Percentiles rank a stretch among this genome's conserved stretches.
Evolutionary conservation across 2,888 invertebrate genomes (phyloP).

Genomic region (Molorchus minor): DNA sequence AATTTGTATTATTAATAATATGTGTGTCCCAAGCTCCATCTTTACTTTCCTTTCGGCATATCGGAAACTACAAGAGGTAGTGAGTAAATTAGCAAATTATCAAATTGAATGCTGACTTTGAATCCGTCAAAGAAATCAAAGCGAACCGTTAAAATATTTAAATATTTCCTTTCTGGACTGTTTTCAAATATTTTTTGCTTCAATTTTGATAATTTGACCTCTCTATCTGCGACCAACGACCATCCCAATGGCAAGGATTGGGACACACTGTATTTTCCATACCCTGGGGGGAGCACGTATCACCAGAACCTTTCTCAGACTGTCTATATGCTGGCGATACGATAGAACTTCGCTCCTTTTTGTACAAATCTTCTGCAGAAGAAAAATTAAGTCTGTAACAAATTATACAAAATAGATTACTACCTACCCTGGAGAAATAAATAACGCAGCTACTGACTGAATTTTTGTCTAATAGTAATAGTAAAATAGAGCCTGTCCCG

Average conservation of each 20-base stretch:
- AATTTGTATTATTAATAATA: neutral
- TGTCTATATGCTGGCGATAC: constrained; percentile 26
- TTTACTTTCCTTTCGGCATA: too few species aligned
- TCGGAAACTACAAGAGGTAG: constrained; percentile 3
- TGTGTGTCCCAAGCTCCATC: too few species aligned
- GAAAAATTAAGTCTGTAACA: constrained; percentile 41
- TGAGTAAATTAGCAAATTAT: neutral
- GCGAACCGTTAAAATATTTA: too few species aligned
- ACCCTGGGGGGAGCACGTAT: constrained; percentile 34
- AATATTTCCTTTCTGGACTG: too few species aligned
- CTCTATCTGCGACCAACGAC: too few species aligned
- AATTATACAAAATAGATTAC: constrained; percentile 4
- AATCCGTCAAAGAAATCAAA: too few species aligned
- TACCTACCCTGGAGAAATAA: constrained; percentile 4
- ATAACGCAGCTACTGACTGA: too few species aligned
- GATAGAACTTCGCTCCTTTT: constrained; percentile 16
- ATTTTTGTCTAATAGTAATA: neutral
- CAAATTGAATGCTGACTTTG: too few species aligned
- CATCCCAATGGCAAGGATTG: too few species aligned
- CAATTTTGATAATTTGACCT: too few species aligned
- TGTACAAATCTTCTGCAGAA: constrained; percentile 28
- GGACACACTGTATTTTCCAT: too few species aligned
- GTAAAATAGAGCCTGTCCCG: neutral
- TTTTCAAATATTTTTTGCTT: too few species aligned
- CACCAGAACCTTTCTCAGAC: constrained; percentile 41